Conservation (phyloP, 2,888 invertebrate species). For the Caenorhabditis imperialis region DNA sequence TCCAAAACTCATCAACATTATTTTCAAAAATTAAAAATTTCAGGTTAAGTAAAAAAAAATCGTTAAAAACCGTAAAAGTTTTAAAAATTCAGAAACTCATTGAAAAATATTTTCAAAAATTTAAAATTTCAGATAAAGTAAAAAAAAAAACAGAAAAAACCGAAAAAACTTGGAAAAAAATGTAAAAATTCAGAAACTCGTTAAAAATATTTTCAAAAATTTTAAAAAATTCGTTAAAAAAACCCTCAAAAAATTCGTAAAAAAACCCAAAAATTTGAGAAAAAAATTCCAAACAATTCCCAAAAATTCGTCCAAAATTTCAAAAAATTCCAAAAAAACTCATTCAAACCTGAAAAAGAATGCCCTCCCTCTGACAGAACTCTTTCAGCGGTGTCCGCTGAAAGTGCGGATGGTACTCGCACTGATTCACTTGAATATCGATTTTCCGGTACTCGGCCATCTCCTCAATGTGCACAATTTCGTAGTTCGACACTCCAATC, state of each 20-base stretch:
- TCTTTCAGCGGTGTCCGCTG: slow-evolving; percentile 37
- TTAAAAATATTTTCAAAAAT: neutral
- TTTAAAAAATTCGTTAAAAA: neutral
- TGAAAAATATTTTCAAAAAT: no score
- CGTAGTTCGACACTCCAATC: slow-evolving; percentile 89
- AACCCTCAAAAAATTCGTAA: no score
- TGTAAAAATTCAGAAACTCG: no score
- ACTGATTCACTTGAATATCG: slow-evolving; percentile 66
- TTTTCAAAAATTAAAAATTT: neutral
- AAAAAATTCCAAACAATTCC: neutral
- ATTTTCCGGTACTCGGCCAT: slow-evolving; percentile 78
- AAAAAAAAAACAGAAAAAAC: neutral
- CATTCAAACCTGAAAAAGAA: slow-evolving; percentile 77
- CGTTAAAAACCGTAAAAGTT: no score
- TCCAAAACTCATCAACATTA: no score
- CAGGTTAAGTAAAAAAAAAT: no score
- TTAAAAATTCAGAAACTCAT: no score
- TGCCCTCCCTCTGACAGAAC: slow-evolving; percentile 78
- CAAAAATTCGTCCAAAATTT: neutral
- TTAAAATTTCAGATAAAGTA: no score
- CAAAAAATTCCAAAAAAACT: no score
- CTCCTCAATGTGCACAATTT: slow-evolving; percentile 83
- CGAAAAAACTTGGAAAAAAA: no score
- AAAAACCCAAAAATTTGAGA: neutral
- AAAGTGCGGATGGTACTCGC: slow-evolving; percentile 53